These are phyloP conservation scores for Leptura quadrifasciata DNA, from an alignment of 2,888 invertebrate genomes.

Conservation along the genomic window DNA sequence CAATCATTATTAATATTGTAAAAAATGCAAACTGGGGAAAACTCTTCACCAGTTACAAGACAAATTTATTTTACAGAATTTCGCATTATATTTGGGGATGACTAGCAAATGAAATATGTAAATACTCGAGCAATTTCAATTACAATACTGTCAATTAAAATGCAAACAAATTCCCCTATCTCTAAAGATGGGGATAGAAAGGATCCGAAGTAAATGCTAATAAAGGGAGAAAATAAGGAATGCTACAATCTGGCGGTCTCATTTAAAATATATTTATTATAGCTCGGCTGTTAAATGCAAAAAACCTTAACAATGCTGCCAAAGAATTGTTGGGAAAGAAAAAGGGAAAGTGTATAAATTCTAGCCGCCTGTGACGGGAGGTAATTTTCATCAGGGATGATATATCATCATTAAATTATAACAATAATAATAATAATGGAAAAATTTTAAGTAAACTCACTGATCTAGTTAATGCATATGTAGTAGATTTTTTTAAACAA, in stretches of 20 bases:
- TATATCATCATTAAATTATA: too few species aligned
- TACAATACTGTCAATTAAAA: constrained; percentile 37
- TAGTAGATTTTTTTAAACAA: too few species aligned
- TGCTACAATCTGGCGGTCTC: constrained; percentile 17
- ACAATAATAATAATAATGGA: too few species aligned
- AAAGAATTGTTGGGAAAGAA: not conserved
- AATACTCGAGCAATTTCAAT: constrained; percentile 26
- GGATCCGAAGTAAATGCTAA: constrained; percentile 38
- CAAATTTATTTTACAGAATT: too few species aligned
- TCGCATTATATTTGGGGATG: not conserved
- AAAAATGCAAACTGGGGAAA: too few species aligned
- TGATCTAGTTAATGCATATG: too few species aligned
- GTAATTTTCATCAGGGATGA: too few species aligned
- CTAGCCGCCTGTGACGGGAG: too few species aligned
- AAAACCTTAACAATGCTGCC: not conserved
- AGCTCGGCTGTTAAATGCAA: not conserved
- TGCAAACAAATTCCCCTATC: constrained; percentile 40
- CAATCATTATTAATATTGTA: not conserved
- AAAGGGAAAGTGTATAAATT: not conserved
- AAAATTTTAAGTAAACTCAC: too few species aligned
- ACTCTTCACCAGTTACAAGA: too few species aligned
- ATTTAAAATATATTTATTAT: constrained; percentile 32
- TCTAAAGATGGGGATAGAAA: constrained; percentile 24
- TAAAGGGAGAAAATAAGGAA: constrained; percentile 23
- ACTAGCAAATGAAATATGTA: constrained; percentile 26